Base-by-base conservation (phyloP, 2,113 vertebrate genomes). In the Pachypanchax playfairii region DNA sequence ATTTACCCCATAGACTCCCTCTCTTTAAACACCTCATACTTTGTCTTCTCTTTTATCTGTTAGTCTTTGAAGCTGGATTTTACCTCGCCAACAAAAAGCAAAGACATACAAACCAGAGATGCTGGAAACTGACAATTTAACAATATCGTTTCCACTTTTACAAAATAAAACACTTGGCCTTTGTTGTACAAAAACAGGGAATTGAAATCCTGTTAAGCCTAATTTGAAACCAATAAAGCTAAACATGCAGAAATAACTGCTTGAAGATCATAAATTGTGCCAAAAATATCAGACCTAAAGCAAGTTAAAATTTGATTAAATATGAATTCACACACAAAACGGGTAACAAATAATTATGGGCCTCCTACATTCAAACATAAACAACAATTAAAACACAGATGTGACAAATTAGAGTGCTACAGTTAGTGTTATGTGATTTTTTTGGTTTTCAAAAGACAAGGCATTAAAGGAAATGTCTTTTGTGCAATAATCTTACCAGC, bases 1-100 rank as follows among this genome's bases (percentile, higher is more conserved):
- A 60, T 60, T 77, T 81, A n/a, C n/a, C 42, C 57, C 53, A 29
- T 71, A 71, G 41, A 2, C 35, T 53, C 18, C 44, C 22, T 13
- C 29, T 48, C 21, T n/a, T 44, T 31, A 57, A 80, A 58, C 38
- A 4, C 11, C 47, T 56, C 1, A 0, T 13, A 51, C 52, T 53
- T 55, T 29, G 12, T 36, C 28, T 18, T 33, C 49, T 28, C 6
- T 39, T 65, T 69, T 21, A 48, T 36, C 39, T 41, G 39, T 4
- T 15, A 8, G 38, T 49, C 20, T 72, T 59, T 82, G 21, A 62
- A 70, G 47, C 22, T 55, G n/a, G 0, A 38, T 48, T 65, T 75
- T 49, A 65, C 54, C 33, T 4, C 7, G 21, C 11, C 10, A 31
- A 50, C 18, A 75, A 50, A 79, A 73, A 41, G 17, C 36, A 41